Conservation (phyloP, 2,888 invertebrate genomes). For the Ochropleura plecta region DNA sequence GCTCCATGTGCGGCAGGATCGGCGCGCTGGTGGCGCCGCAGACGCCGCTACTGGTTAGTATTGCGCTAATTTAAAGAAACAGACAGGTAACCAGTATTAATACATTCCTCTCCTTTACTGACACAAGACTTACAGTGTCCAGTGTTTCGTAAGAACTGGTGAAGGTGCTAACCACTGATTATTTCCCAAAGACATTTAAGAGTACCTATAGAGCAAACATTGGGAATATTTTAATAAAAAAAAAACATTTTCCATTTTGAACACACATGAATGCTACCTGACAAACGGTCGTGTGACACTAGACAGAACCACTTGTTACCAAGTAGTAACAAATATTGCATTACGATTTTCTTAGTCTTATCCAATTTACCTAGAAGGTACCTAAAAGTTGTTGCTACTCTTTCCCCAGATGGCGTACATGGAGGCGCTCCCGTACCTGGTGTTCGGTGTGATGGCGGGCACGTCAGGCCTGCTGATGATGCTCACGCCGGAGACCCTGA, state of each 20-base stretch:
- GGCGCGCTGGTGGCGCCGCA: conserved; percentile 93
- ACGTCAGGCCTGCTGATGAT: conserved; percentile 88
- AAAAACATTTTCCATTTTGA: too few relatives aligned
- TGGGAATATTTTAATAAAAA: too few relatives aligned
- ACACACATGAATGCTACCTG: too few relatives aligned
- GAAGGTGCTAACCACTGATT: background rate
- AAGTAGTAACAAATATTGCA: too few relatives aligned
- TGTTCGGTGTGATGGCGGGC: conserved; percentile 89
- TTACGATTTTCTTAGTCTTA: too few relatives aligned
- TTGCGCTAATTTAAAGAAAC: background rate
- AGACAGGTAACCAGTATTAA: background rate
- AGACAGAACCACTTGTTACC: too few relatives aligned
- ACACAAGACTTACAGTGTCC: background rate
- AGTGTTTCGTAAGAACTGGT: background rate
- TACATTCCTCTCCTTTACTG: background rate
- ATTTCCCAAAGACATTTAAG: too few relatives aligned
- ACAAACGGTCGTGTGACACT: too few relatives aligned
- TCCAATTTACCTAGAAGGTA: background rate
- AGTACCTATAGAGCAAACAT: too few relatives aligned
- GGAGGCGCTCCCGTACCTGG: conserved; percentile 87
- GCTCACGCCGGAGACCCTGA: conserved; percentile 91
- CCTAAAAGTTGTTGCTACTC: background rate
- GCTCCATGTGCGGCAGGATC: conserved; percentile 92
- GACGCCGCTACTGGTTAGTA: conserved; percentile 91
- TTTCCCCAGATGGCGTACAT: conserved; percentile 78